Conservation (phyloP, 2,888 invertebrate species). For the Tenthredo mesomela region DNA sequence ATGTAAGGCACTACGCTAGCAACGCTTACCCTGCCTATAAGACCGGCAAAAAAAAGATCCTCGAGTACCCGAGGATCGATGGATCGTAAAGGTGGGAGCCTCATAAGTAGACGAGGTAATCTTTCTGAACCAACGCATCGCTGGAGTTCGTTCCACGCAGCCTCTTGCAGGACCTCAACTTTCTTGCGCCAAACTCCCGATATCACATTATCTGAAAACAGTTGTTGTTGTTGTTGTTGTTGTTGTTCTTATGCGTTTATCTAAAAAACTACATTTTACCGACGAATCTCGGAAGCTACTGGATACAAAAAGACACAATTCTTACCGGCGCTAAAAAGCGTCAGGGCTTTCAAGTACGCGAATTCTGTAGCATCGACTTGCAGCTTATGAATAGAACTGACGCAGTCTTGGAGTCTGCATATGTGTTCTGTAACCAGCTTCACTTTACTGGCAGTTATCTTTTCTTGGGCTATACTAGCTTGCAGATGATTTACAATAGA, state of each 20-base stretch:
- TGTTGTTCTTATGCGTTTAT: too few species aligned
- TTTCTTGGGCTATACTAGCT: constrained; percentile 86
- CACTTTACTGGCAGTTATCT: constrained; percentile 88
- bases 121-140: constrained; percentile 80
- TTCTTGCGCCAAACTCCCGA: constrained; percentile 76
- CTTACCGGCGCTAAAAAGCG: constrained; percentile 90
- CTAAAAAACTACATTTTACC: too few species aligned
- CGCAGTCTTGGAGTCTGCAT: constrained; percentile 90
- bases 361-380: constrained; percentile 92
- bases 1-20: constrained; percentile 97
- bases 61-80: constrained; percentile 89
- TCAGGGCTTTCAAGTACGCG: constrained; percentile 92
- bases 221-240: too few species aligned
- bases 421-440: constrained; percentile 89
- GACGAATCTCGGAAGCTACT: too few species aligned
- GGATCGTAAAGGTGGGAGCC: constrained; percentile 86
- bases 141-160: constrained; percentile 79
- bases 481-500: constrained; percentile 91
- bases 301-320: constrained; percentile 14
- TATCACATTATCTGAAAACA: constrained; percentile 71
- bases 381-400: constrained; percentile 86
- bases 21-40: constrained; percentile 96
- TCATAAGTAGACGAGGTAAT: constrained; percentile 83
- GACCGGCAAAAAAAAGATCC: constrained; percentile 94
- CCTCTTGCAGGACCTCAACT: constrained; percentile 80